Evolutionary conservation across 2,888 invertebrate genomes (phyloP).

Genomic region (Cabera pusaria): DNA sequence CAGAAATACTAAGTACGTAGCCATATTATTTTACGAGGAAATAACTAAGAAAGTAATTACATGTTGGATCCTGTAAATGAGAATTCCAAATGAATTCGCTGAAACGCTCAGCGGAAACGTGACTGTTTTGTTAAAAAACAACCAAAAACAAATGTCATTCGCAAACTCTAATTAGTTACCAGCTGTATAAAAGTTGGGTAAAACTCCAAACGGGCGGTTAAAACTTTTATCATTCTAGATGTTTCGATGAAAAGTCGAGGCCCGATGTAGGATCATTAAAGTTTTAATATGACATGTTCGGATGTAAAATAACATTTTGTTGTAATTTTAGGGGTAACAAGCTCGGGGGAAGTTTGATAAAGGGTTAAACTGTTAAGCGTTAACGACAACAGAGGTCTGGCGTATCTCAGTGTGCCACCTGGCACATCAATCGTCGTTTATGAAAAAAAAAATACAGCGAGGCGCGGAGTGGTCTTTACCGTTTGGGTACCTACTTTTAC

Average conservation of each 20-base stretch:
- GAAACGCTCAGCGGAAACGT: slow-evolving; percentile 42
- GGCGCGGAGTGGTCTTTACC: slow-evolving; percentile 26
- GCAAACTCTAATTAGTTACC: slow-evolving; percentile 50
- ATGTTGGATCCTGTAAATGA: slow-evolving; percentile 36
- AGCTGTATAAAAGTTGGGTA: slow-evolving; percentile 32
- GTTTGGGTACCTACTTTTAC: slow-evolving; percentile 48
- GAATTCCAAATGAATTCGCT: slow-evolving; percentile 42
- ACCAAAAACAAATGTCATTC: slow-evolving; percentile 46
- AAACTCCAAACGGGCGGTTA: slow-evolving; percentile 33
- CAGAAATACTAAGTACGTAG: neutral
- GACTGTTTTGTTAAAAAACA: slow-evolving; percentile 52
- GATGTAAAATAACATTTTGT: slow-evolving; percentile 12
- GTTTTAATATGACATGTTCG: slow-evolving; percentile 1
- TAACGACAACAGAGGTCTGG: slow-evolving; percentile 28
- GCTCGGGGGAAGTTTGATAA: slow-evolving; percentile 26
- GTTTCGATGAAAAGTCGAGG: slow-evolving; percentile 17
- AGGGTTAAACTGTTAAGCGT: slow-evolving; percentile 34
- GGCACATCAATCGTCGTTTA: slow-evolving; percentile 50
- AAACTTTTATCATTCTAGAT: slow-evolving; percentile 40
- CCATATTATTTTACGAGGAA: neutral
- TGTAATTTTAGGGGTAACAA: slow-evolving; percentile 21
- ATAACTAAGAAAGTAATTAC: slow-evolving; percentile 25
- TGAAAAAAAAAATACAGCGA: slow-evolving; percentile 42
- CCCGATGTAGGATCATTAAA: slow-evolving; percentile 9
- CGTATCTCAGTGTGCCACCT: slow-evolving; percentile 39